These are phyloP conservation scores for Acanthosepion pharaonis DNA, from an alignment of 2,888 invertebrate species.

Conservation along the genomic window DNA sequence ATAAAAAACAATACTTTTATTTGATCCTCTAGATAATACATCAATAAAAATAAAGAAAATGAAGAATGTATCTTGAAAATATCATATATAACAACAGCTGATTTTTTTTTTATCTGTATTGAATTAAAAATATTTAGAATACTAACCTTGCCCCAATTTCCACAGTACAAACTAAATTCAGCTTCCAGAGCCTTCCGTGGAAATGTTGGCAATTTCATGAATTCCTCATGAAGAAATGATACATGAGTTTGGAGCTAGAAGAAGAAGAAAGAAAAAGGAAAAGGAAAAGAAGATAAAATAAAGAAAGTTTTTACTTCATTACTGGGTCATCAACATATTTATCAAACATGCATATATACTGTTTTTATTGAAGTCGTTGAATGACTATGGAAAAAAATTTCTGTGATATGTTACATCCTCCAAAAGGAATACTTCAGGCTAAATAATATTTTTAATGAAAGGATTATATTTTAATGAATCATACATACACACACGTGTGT, in stretches of 20 bases:
- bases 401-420: too few relatives aligned
- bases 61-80: neutral
- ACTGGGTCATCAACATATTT: neutral
- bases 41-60: neutral
- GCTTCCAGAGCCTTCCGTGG: slow-evolving; percentile 98
- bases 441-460: too few relatives aligned
- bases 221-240: slow-evolving; percentile 97
- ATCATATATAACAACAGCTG: neutral
- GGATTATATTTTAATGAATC: too few relatives aligned
- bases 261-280: slow-evolving; percentile 45
- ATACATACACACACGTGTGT: too few relatives aligned
- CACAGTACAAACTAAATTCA: slow-evolving; percentile 83
- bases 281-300: neutral
- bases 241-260: slow-evolving; percentile 93
- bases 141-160: slow-evolving; percentile 83
- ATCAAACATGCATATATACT: too few relatives aligned
- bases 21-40: too few relatives aligned
- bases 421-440: too few relatives aligned
- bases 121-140: slow-evolving; percentile 35
- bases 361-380: too few relatives aligned
- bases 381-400: too few relatives aligned
- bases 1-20: neutral
- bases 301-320: neutral
- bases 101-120: neutral
- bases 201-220: slow-evolving; percentile 98